Base-by-base conservation (phyloP, 1,140 invertebrate genomes). In the Chrysopa pallens region DNA sequence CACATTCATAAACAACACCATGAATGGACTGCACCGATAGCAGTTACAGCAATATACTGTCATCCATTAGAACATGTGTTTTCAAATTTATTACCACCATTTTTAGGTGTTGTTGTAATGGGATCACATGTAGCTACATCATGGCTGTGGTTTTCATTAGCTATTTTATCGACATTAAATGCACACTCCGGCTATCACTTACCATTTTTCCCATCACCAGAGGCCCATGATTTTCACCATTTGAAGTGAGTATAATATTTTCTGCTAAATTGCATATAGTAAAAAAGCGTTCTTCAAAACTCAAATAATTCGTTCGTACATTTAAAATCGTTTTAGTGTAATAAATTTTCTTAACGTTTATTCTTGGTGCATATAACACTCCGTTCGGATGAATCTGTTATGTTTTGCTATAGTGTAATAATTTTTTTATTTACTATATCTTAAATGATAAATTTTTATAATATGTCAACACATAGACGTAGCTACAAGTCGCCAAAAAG, bases 211-310 rank as follows among this genome's bases (percentile, higher is more conserved):
- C 81, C 84, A 6, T 88, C 84, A 17, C 84, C 86, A n/a, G 85
- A 91, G 62, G 80, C 82, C 2, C 88, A 92, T 55, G 88, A 91
- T 62, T 91, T 83, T 59, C 88, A 92, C 62, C 88, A 92, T 60
- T 63, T 84, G 33, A 87, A 86, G 85, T 87, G 62, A 69, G 69
- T 62, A 36, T 36, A 38, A 40, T 37, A 39, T 13, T 36, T 38
- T 31, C 23, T 38, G 38, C 14, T n/a, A n/a, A n/a, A n/a, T n/a
- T n/a, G n/a, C n/a, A n/a, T n/a, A n/a, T n/a, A n/a, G n/a, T n/a
- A n/a, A n/a, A n/a, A n/a, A n/a, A n/a, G n/a, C n/a, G n/a, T n/a
- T n/a, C n/a, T n/a, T n/a, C n/a, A n/a, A n/a, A n/a, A n/a, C n/a
- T n/a, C n/a, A n/a, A n/a, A n/a, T n/a, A n/a, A n/a, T n/a, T n/a